These are phyloP conservation scores for Psilopogon haemacephalus DNA, from an alignment of 2,113 vertebrate species.

Conservation along the genomic window DNA sequence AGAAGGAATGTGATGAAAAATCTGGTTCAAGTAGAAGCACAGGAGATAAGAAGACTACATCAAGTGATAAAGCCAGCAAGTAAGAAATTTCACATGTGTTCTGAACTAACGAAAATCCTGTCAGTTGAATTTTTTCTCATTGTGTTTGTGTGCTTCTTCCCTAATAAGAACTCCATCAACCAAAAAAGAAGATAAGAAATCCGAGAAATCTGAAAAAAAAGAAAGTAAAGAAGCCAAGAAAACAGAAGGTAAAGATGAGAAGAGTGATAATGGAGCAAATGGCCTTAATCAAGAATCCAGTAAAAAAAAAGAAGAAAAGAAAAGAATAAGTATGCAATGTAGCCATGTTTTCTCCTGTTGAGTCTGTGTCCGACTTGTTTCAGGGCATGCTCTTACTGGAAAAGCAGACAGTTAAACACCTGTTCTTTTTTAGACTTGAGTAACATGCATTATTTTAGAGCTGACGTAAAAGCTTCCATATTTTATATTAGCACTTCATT, in stretches of 20 bases:
- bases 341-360: constrained; percentile 11
- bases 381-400: background rate
- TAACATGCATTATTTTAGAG: background rate
- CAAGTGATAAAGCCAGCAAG: constrained; percentile 82
- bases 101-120: background rate
- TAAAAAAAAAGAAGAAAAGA: constrained; percentile 90
- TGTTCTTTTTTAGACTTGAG: background rate
- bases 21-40: constrained; percentile 78
- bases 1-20: constrained; percentile 93
- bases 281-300: constrained; percentile 76
- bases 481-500: background rate
- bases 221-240: constrained; percentile 90
- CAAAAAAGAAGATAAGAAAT: constrained; percentile 95
- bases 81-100: constrained; percentile 52
- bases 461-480: background rate
- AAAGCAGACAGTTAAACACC: background rate
- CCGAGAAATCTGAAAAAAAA: constrained; percentile 90
- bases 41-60: constrained; percentile 84
- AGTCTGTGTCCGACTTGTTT: constrained; percentile 41
- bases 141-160: constrained; percentile 11
- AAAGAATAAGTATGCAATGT: constrained; percentile 84
- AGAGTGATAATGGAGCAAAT: constrained; percentile 80
- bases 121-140: constrained; percentile 13
- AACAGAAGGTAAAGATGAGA: constrained; percentile 83
- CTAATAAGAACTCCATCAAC: constrained; percentile 80